Conservation (phyloP, 2,888 invertebrate species). For the Reticulitermes lucifugus region DNA sequence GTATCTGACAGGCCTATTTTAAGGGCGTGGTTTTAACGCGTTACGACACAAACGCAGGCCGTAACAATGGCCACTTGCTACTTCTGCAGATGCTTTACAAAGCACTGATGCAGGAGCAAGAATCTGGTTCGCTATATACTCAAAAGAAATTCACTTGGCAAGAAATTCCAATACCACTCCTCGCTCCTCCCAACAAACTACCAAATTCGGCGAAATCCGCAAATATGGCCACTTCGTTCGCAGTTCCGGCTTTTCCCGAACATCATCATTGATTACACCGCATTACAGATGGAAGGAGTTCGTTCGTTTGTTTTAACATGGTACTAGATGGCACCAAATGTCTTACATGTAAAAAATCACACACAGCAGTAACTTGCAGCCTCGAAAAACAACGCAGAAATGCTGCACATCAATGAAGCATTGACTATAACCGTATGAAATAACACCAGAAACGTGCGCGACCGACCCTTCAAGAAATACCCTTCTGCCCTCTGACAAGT, state of each 20-base stretch:
- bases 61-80: conserved; percentile 20
- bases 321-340: too few species aligned
- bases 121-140: background rate
- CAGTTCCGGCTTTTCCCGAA: background rate
- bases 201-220: background rate
- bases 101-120: background rate
- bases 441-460: too few species aligned
- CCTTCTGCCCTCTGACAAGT: too few species aligned
- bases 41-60: conserved; percentile 38
- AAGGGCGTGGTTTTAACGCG: conserved; percentile 57
- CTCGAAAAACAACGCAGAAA: too few species aligned
- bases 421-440: too few species aligned
- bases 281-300: too few species aligned
- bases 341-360: too few species aligned
- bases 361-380: too few species aligned
- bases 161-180: background rate
- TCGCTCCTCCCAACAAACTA: background rate
- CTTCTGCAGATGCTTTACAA: conserved; percentile 26
- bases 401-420: too few species aligned
- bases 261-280: too few species aligned
- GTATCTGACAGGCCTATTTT: conserved; percentile 91
- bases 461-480: too few species aligned
- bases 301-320: too few species aligned
- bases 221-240: background rate
- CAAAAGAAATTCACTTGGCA: background rate